Percentiles rank a stretch among this genome's conserved stretches.
phyloP scores from a whole-genome alignment of 2,113 vertebrate genomes.

The Butastur rufipennis region DNA sequence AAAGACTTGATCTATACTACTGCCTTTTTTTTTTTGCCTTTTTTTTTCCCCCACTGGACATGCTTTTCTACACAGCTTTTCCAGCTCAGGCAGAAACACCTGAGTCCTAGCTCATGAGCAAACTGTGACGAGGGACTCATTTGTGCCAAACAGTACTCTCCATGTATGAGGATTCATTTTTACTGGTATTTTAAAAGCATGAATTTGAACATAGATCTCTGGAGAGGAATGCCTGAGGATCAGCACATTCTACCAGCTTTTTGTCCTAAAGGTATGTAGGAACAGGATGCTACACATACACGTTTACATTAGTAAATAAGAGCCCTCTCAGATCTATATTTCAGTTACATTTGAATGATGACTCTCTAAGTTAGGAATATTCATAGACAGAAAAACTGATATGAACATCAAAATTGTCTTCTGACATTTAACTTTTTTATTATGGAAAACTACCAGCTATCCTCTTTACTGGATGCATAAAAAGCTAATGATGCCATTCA shows the following conservation, averaged over 20 bases:
- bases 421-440: neutral
- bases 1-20: neutral
- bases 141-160: neutral
- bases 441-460: neutral
- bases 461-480: neutral
- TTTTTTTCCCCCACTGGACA: too few species aligned
- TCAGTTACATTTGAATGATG: neutral
- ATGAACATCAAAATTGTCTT: neutral
- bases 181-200: neutral
- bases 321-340: neutral
- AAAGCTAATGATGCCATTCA: neutral
- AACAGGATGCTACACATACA: neutral
- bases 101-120: neutral
- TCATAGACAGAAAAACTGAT: neutral
- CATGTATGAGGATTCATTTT: neutral
- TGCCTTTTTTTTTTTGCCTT: neutral
- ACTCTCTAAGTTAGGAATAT: neutral
- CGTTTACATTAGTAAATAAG: neutral
- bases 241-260: neutral
- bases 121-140: neutral
- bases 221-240: neutral
- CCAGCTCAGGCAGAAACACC: neutral
- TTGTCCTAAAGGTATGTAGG: neutral
- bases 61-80: neutral
- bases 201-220: neutral